Evolutionary conservation across 2,888 invertebrate species (phyloP).

Genomic region (Folsomia manolachei): DNA sequence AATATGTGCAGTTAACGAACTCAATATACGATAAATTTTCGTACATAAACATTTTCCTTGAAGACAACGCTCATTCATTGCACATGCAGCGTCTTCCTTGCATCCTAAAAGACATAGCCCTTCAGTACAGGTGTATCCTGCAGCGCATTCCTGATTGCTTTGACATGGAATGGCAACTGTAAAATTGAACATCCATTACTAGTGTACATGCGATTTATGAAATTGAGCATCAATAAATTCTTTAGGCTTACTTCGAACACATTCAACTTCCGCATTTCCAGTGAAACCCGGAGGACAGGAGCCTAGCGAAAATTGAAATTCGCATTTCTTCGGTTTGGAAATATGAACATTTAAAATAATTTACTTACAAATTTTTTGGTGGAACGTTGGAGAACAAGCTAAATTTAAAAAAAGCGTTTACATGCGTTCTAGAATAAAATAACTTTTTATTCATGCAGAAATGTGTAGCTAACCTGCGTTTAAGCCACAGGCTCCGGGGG

Average conservation of each 20-base stretch:
- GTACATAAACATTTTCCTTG: slow-evolving; percentile 74
- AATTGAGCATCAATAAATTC: slow-evolving; percentile 10
- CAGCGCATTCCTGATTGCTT: slow-evolving; percentile 66
- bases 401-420: too few relatives aligned
- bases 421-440: too few relatives aligned
- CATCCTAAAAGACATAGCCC: slow-evolving; percentile 79
- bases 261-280: slow-evolving; percentile 77
- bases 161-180: slow-evolving; percentile 75
- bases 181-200: slow-evolving; percentile 52
- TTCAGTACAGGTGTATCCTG: slow-evolving; percentile 72
- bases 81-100: slow-evolving; percentile 73
- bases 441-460: too few relatives aligned
- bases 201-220: neutral
- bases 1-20: neutral
- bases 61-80: slow-evolving; percentile 83
- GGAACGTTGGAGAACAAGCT: slow-evolving; percentile 68
- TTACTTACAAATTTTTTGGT: slow-evolving; percentile 75
- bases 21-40: too few relatives aligned
- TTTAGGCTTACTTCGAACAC: slow-evolving; percentile 73
- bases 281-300: slow-evolving; percentile 82
- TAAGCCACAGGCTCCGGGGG: slow-evolving; percentile 75
- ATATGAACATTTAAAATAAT: too few relatives aligned
- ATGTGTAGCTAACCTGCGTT: slow-evolving; percentile 54
- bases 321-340: too few relatives aligned
- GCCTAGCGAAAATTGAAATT: too few relatives aligned